These are phyloP conservation scores for Bungarus multicinctus DNA, from an alignment of 2,113 vertebrate species.

Conservation along the genomic window DNA sequence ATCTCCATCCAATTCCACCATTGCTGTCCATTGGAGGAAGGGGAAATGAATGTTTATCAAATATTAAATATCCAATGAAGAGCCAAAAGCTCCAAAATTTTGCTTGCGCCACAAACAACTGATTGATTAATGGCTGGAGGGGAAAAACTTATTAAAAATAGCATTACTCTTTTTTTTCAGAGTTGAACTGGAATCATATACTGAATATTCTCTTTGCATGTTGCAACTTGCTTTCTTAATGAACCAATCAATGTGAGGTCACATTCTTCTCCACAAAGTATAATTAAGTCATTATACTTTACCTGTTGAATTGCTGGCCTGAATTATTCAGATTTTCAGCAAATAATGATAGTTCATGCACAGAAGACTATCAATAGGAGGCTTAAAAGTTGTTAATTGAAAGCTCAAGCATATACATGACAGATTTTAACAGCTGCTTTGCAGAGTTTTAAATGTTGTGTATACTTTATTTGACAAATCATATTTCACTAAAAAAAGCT, in stretches of 20 bases:
- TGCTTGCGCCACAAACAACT: background rate
- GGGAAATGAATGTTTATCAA: no score
- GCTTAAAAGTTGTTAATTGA: background rate
- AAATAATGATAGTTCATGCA: background rate
- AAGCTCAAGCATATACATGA: background rate
- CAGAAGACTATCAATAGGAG: background rate
- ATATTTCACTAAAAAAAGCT: background rate
- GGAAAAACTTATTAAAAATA: background rate
- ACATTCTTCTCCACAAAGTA: background rate
- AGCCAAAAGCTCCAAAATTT: background rate
- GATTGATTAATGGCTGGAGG: background rate
- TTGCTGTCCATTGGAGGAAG: slow-evolving; percentile 68
- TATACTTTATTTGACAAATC: background rate
- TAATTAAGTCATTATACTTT: background rate
- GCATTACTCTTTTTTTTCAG: background rate
- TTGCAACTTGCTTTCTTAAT: background rate
- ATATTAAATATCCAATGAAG: background rate
- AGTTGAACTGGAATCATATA: background rate
- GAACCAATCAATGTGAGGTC: background rate
- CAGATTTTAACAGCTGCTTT: background rate
- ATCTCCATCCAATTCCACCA: slow-evolving; percentile 94
- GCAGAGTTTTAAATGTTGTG: background rate
- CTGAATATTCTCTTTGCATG: background rate
- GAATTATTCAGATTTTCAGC: background rate
- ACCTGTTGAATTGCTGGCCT: background rate